phyloP scores from a whole-genome alignment of 2,113 vertebrate genomes.

The Labrus mixtus region DNA sequence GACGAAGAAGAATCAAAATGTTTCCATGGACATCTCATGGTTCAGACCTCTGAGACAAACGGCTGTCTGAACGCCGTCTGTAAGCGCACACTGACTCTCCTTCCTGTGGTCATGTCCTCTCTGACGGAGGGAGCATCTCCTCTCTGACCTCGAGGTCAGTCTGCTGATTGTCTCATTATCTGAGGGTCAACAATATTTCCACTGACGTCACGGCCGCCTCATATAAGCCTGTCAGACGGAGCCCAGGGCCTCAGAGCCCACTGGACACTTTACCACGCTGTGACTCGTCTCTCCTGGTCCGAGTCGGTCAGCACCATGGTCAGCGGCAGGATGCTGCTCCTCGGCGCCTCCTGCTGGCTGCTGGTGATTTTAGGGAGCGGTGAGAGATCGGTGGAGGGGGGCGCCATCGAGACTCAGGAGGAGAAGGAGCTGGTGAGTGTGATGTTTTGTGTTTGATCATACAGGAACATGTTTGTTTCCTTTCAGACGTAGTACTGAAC shows the following conservation, averaged over 20 bases:
- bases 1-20: too few relatives aligned
- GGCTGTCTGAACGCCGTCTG: too few relatives aligned
- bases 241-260: background rate
- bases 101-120: slow-evolving; percentile 25
- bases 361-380: slow-evolving; percentile 40
- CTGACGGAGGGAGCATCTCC: slow-evolving; percentile 6
- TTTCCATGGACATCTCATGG: too few relatives aligned
- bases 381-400: slow-evolving; percentile 13
- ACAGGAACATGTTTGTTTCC: too few relatives aligned
- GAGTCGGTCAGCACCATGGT: slow-evolving; percentile 38
- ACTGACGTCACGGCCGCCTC: slow-evolving; percentile 8
- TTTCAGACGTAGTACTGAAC: too few relatives aligned
- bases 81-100: too few relatives aligned
- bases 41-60: too few relatives aligned
- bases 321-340: slow-evolving; percentile 38
- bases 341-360: slow-evolving; percentile 63
- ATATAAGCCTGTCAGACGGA: slow-evolving; percentile 9
- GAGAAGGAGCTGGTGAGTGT: slow-evolving; percentile 64
- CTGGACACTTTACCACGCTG: background rate
- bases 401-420: slow-evolving; percentile 20
- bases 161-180: slow-evolving; percentile 18
- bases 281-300: background rate
- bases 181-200: slow-evolving; percentile 40
- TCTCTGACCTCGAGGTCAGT: slow-evolving; percentile 11
- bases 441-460: too few relatives aligned